A percentile compares a stretch with the other conserved stretches of the same genome.
Conservation (phyloP, 2,888 invertebrate genomes). For the Acronicta psi region DNA sequence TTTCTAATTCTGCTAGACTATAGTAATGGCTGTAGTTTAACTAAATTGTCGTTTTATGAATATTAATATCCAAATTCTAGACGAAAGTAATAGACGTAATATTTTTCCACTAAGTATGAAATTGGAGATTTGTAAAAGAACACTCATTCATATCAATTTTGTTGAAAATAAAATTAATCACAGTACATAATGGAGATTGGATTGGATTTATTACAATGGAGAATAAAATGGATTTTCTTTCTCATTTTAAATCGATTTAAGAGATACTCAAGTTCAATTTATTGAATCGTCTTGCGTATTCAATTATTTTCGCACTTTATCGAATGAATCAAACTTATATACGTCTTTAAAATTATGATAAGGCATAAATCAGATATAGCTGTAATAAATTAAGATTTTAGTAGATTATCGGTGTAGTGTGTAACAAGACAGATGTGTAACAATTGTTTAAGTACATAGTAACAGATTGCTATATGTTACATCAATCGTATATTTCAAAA, state of each 20-base stretch:
- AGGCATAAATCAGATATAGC: not conserved
- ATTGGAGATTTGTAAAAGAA: slow-evolving; percentile 12
- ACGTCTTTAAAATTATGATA: not conserved
- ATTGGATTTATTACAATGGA: slow-evolving; percentile 30
- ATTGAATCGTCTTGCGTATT: slow-evolving; percentile 10
- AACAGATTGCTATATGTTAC: too few species aligned
- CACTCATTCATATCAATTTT: slow-evolving; percentile 14
- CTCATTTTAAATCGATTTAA: slow-evolving; percentile 14
- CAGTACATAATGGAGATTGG: slow-evolving; percentile 4
- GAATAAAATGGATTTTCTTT: slow-evolving; percentile 20
- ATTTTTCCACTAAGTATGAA: not conserved
- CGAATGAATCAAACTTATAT: not conserved
- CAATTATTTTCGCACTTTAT: slow-evolving; percentile 1
- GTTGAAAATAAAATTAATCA: slow-evolving; percentile 26
- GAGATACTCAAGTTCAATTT: slow-evolving; percentile 9
- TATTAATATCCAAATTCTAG: slow-evolving; percentile 7
- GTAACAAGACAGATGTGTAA: too few species aligned
- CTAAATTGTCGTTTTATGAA: slow-evolving; percentile 15
- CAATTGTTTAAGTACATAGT: too few species aligned
- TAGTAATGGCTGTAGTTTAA: slow-evolving; percentile 1
- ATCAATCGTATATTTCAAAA: too few species aligned
- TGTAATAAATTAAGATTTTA: not conserved
- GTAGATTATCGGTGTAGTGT: too few species aligned
- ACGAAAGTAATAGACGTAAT: slow-evolving; percentile 7
- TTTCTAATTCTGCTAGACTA: not conserved